phyloP scores from a whole-genome alignment of 2,113 vertebrate species.

The Bos javanicus region DNA sequence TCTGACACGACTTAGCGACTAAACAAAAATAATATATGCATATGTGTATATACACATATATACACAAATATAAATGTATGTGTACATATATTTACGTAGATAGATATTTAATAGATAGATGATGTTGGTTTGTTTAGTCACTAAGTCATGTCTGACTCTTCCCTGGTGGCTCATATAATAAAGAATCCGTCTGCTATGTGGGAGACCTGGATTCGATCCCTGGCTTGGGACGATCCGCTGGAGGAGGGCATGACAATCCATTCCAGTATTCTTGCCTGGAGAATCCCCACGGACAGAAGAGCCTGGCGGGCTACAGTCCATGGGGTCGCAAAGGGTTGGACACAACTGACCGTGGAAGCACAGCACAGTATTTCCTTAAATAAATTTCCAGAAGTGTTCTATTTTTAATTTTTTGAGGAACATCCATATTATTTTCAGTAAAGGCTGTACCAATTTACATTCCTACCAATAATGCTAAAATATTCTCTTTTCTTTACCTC shows the following conservation, averaged over 20 bases:
- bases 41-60: too few relatives aligned
- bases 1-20: rapidly evolving
- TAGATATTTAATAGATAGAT: background rate
- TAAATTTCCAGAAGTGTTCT: background rate
- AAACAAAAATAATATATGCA: background rate
- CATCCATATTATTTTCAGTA: background rate
- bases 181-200: background rate
- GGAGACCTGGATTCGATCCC: background rate
- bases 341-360: rapidly evolving
- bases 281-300: background rate
- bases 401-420: background rate
- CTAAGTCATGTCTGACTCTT: background rate
- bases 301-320: background rate
- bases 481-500: background rate
- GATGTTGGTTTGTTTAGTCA: background rate
- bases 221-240: background rate
- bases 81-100: background rate
- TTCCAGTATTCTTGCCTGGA: background rate
- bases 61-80: too few relatives aligned
- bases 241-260: background rate
- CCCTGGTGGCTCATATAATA: background rate
- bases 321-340: rapidly evolving
- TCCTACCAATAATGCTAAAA: background rate
- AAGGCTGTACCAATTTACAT: background rate
- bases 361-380: background rate